Percentiles rank a stretch among this genome's conserved stretches.
Evolutionary conservation across 35 echinoderm and acorn worm species (phyloP).

Genomic region (Eucidaris tribuloides): DNA sequence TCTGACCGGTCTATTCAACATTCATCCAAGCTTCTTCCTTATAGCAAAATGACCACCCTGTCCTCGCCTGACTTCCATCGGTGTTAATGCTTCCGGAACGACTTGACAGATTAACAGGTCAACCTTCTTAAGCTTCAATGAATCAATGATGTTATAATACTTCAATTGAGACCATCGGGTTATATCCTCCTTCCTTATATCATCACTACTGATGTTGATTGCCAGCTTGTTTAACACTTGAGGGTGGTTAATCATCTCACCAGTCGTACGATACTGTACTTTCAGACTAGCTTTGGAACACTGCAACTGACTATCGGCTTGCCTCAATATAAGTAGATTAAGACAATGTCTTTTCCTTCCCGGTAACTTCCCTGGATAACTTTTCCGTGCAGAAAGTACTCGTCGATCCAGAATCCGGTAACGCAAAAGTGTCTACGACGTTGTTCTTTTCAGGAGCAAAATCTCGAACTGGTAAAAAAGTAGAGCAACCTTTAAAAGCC

Average conservation of each 20-base stretch:
- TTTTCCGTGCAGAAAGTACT: conserved; percentile 33
- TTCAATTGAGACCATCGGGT: too few relatives aligned
- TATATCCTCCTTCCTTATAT: too few relatives aligned
- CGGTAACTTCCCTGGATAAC: background rate
- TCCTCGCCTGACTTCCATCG: background rate
- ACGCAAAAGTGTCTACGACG: conserved; percentile 25
- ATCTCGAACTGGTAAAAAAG: conserved; percentile 25
- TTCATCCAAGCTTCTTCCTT: background rate
- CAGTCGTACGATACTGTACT: too few relatives aligned
- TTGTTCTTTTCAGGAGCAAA: background rate
- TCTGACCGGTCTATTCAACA: background rate
- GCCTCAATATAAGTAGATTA: conserved; percentile 15
- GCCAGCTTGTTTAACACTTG: too few relatives aligned
- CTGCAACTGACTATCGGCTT: too few relatives aligned
- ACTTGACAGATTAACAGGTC: too few relatives aligned
- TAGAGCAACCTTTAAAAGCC: background rate
- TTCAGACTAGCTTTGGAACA: too few relatives aligned
- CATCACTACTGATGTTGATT: too few relatives aligned
- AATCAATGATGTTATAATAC: too few relatives aligned
- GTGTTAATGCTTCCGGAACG: background rate
- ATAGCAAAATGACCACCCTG: background rate
- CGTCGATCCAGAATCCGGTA: conserved; percentile 44
- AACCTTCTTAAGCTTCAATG: too few relatives aligned
- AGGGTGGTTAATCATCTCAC: too few relatives aligned
- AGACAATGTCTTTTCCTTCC: background rate